Evolutionary conservation across 2,888 invertebrate genomes (phyloP).

Genomic region (Dasysyrphus albostriatus): DNA sequence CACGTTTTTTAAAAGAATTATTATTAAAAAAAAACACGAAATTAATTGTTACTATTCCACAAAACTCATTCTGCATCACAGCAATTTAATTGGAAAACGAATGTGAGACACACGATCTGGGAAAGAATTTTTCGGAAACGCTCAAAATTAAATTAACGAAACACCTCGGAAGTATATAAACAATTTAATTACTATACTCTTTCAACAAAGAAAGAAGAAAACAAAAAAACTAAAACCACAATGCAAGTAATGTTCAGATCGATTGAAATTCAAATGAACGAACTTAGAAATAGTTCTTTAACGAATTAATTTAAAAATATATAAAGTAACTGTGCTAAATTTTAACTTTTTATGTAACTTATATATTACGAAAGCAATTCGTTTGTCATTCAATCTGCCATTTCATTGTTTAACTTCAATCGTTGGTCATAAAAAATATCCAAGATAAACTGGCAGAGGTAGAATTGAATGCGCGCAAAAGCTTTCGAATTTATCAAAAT

Average conservation of each 20-base stretch:
- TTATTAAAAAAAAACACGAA: slow-evolving; percentile 42
- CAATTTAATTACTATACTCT: neutral
- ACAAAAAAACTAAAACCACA: neutral
- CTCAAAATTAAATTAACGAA: slow-evolving; percentile 4
- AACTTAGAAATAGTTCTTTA: slow-evolving; percentile 3
- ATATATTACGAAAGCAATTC: neutral
- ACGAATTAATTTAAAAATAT: slow-evolving; percentile 5
- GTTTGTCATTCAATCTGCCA: slow-evolving; percentile 22
- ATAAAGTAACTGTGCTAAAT: slow-evolving; percentile 33
- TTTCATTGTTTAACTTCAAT: neutral
- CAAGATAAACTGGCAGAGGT: neutral
- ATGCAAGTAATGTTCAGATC: neutral
- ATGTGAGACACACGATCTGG: neutral
- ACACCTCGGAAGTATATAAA: slow-evolving; percentile 32
- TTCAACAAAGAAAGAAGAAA: neutral
- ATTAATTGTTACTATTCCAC: slow-evolving; percentile 42
- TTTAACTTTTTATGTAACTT: slow-evolving; percentile 43
- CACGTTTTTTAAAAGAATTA: slow-evolving; percentile 7
- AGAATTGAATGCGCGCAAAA: neutral
- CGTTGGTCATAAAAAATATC: neutral
- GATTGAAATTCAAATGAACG: slow-evolving; percentile 14
- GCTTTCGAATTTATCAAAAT: neutral
- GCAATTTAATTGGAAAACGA: slow-evolving; percentile 36
- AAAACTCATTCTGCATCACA: slow-evolving; percentile 31
- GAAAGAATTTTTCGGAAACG: neutral